A percentile compares a stretch with the other conserved stretches of the same genome.
These are phyloP conservation scores for Heloderma charlesbogerti DNA, from an alignment of 2,113 vertebrate genomes.

Conservation along the genomic window DNA sequence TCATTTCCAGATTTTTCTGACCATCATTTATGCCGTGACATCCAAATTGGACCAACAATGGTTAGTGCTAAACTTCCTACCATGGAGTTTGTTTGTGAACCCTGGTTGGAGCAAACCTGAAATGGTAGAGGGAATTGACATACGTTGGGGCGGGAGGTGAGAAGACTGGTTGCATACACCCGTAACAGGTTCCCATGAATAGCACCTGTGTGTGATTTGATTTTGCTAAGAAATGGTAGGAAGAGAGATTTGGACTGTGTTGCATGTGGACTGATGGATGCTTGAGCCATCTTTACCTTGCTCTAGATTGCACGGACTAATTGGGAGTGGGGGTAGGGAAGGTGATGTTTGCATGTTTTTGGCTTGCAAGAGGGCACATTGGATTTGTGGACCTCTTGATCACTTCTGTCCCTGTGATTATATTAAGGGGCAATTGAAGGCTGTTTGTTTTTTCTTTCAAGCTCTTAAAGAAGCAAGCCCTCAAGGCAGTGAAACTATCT, in stretches of 20 bases:
- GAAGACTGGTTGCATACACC: no score
- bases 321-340: background rate
- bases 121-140: no score
- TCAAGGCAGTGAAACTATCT: no score
- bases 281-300: background rate
- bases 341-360: background rate
- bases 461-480: background rate
- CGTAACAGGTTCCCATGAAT: background rate
- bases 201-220: background rate
- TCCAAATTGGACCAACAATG: no score
- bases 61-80: no score
- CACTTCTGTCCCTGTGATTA: background rate
- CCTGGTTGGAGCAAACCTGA: no score
- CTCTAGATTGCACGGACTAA: background rate
- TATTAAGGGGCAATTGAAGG: background rate
- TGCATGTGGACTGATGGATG: background rate
- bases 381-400: background rate
- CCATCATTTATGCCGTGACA: no score
- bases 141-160: no score
- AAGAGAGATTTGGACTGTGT: background rate
- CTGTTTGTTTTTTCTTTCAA: background rate
- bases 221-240: background rate
- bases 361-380: background rate
- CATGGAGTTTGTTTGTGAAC: no score
- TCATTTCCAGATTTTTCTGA: no score